These are phyloP conservation scores for Spodoptera litura DNA, from an alignment of 1,140 invertebrate genomes.

Conservation along the genomic window DNA sequence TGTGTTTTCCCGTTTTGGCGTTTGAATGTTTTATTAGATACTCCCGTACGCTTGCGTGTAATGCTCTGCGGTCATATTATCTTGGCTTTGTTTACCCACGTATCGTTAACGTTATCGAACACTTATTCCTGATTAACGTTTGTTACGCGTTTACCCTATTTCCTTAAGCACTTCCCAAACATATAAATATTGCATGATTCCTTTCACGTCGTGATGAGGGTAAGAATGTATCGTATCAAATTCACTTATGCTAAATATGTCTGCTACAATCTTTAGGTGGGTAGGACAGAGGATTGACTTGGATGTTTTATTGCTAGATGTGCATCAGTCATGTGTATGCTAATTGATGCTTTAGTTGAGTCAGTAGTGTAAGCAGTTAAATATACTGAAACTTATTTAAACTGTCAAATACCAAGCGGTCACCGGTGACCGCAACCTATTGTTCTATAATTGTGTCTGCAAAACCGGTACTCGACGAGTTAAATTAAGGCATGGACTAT, in stretches of 20 bases:
- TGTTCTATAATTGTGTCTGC: too few relatives aligned
- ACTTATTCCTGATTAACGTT: constrained; percentile 49
- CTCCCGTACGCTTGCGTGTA: constrained; percentile 60
- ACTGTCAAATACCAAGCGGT: too few relatives aligned
- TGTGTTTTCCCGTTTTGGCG: constrained; percentile 81
- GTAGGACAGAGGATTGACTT: not conserved
- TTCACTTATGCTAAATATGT: constrained; percentile 32
- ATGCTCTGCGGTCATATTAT: constrained; percentile 45
- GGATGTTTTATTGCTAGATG: not conserved
- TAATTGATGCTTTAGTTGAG: constrained; percentile 26
- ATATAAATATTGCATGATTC: constrained; percentile 49
- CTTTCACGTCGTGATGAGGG: constrained; percentile 46
- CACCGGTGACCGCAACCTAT: too few relatives aligned
- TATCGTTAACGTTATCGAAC: constrained; percentile 42
- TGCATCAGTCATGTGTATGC: constrained; percentile 22
- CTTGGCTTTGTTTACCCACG: constrained; percentile 46
- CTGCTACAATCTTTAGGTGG: not conserved
- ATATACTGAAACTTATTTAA: constrained; percentile 21
- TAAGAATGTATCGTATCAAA: constrained; percentile 29
- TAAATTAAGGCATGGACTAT: constrained; percentile 15
- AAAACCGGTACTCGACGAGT: too few relatives aligned
- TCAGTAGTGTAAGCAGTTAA: constrained; percentile 25
- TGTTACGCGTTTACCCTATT: constrained; percentile 45
- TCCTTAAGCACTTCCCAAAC: constrained; percentile 44
- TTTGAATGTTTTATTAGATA: constrained; percentile 82